Evolutionary conservation across 2,113 vertebrate genomes (phyloP).

Genomic region (Scomber colias): DNA sequence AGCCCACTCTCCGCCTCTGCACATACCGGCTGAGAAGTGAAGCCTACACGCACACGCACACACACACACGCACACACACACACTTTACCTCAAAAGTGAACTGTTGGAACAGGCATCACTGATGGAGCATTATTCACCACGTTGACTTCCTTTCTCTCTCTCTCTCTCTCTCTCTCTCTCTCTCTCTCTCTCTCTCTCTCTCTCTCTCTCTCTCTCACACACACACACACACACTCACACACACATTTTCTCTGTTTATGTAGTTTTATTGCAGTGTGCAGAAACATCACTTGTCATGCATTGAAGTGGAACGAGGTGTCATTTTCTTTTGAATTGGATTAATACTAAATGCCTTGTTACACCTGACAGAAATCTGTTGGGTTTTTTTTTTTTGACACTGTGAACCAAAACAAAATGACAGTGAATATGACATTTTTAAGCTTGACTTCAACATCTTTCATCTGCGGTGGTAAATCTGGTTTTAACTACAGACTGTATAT

Average conservation of each 20-base stretch:
- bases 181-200: not conserved
- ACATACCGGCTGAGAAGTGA: constrained; percentile 26
- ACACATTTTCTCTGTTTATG: not conserved
- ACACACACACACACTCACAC: not conserved
- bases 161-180: not conserved
- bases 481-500: no score
- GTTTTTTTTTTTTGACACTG: no score
- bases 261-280: not conserved
- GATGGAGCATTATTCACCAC: not conserved
- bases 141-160: not conserved
- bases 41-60: not conserved
- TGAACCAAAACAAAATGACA: no score
- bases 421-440: no score
- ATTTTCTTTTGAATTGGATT: not conserved
- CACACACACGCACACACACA: constrained; percentile 27
- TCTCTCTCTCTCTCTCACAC: not conserved
- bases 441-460: no score
- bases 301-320: not conserved
- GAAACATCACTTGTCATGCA: not conserved
- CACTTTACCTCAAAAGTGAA: not conserved
- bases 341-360: no score
- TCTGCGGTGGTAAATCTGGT: no score
- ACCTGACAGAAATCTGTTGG: no score
- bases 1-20: constrained; percentile 28
- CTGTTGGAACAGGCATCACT: constrained; percentile 29